A percentile compares a stretch with the other conserved stretches of the same genome.
These are phyloP conservation scores for Ypsolopha sequella DNA, from an alignment of 2,888 invertebrate species.

Conservation along the genomic window DNA sequence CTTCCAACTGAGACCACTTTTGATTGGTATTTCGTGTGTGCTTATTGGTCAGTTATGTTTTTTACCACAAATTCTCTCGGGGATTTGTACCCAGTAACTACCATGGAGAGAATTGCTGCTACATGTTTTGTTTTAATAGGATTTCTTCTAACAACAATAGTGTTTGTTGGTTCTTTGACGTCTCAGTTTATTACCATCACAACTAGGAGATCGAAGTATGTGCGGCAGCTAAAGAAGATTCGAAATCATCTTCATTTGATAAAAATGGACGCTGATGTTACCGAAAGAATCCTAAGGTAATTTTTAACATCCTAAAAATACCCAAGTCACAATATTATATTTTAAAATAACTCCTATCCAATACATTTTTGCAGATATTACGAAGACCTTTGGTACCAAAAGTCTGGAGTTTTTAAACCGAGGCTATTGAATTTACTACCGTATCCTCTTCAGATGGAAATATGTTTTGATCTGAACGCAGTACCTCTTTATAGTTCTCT, in stretches of 20 bases:
- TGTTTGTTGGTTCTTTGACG: conserved; percentile 63
- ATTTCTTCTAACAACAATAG: conserved; percentile 54
- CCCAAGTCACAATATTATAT: neutral
- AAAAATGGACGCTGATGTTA: conserved; percentile 46
- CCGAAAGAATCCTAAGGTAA: conserved; percentile 52
- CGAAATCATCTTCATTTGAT: conserved; percentile 52
- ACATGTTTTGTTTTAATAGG: conserved; percentile 49
- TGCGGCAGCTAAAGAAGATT: conserved; percentile 51
- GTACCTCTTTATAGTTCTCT: conserved; percentile 61
- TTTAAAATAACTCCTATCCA: neutral
- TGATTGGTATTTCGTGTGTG: conserved; percentile 60
- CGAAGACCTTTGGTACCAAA: conserved; percentile 64
- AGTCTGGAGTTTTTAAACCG: conserved; percentile 59
- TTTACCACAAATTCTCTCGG: conserved; percentile 59
- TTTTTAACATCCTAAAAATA: neutral
- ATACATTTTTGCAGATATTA: conserved; percentile 42
- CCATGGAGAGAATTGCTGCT: conserved; percentile 44
- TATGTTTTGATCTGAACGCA: conserved; percentile 63
- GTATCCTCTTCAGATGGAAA: conserved; percentile 61
- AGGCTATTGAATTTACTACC: conserved; percentile 51
- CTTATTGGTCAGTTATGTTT: conserved; percentile 59
- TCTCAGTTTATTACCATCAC: conserved; percentile 62
- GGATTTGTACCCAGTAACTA: conserved; percentile 55
- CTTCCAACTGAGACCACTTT: conserved; percentile 44
- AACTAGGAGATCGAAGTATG: conserved; percentile 53